A percentile compares a stretch with the other conserved stretches of the same genome.
Evolutionary conservation across 2,113 vertebrate species (phyloP).

Genomic region (Corythoichthys haematopterus): DNA sequence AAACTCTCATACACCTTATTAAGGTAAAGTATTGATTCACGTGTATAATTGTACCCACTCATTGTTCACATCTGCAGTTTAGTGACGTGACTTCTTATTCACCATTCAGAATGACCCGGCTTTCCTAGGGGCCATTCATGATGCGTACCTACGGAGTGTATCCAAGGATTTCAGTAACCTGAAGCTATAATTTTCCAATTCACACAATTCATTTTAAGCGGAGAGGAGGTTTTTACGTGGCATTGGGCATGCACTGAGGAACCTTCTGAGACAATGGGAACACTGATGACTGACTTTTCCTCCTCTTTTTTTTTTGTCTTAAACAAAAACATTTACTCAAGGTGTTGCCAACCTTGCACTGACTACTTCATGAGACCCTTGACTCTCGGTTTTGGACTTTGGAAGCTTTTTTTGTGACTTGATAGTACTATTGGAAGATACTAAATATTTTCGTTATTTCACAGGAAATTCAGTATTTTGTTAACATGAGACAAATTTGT

Average conservation of each 20-base stretch:
- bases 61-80: neutral
- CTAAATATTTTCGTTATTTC: neutral
- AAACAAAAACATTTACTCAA: too few species aligned
- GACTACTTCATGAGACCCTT: neutral
- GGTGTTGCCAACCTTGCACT: neutral
- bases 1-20: slow-evolving; percentile 88
- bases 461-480: neutral
- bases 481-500: neutral
- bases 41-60: too few species aligned
- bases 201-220: neutral
- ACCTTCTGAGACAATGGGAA: neutral
- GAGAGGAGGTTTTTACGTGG: neutral
- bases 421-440: neutral
- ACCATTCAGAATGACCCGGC: slow-evolving; percentile 82
- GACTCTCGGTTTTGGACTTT: neutral
- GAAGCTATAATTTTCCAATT: slow-evolving; percentile 76
- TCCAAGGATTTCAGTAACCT: slow-evolving; percentile 82
- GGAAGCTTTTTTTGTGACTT: neutral
- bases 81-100: neutral
- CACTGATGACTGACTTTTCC: neutral
- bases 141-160: slow-evolving; percentile 87
- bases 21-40: slow-evolving; percentile 75
- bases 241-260: neutral
- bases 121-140: slow-evolving; percentile 89
- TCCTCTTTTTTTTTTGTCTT: neutral